Evolutionary conservation across 2,888 invertebrate genomes (phyloP), one percentile per base, ranked within the genome.

Genomic region (Eugnorisma glareosa): DNA sequence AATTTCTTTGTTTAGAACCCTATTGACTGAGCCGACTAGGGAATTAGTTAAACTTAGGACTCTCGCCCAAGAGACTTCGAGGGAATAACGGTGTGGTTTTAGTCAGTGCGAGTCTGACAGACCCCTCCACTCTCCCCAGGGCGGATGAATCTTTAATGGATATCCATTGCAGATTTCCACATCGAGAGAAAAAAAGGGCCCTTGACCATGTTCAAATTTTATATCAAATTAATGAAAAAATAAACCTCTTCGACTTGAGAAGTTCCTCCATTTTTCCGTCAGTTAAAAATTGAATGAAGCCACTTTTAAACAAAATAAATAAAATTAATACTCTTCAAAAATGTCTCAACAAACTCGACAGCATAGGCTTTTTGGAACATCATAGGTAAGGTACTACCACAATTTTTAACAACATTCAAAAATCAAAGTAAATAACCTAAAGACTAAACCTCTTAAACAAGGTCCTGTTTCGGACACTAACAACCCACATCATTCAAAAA

Each of bases 401-500:
- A 48, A 8, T 8, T 48, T 21, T 21, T 8, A 21, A 21, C 0
- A 54, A 54, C 5, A 2, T 15, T 15, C 10, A 51, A 61, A 40
- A 51, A 61, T 51, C 28, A 51, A 48, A 35, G n/a, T 31, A 18
- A 6, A 57, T 37, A 18, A 1, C 45, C 1, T 31, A 31, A 80
- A 54, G 31, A 54, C n/a, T 13, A 78, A 54, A 64, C n/a, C 45
- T 15, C 43, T 10, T 18, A 15, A n/a, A 31, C 24, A 57, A 64
- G 4, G 13, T 45, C 18, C 63, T 45, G 21, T 15, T 13, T 45
- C 35, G 31, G 40, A 43, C 67, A 48, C 15, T 24, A n/a, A 7
- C 35, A 5, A 28, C 48, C 28, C 2, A 24, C 7, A 81, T 6
- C 40, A 77, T 43, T 21, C 21, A n/a, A 82, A 43, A 66, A 43